Percentiles rank a stretch among this genome's conserved stretches.
phyloP scores from a whole-genome alignment of 2,113 vertebrate genomes.

The Zeus faber region DNA sequence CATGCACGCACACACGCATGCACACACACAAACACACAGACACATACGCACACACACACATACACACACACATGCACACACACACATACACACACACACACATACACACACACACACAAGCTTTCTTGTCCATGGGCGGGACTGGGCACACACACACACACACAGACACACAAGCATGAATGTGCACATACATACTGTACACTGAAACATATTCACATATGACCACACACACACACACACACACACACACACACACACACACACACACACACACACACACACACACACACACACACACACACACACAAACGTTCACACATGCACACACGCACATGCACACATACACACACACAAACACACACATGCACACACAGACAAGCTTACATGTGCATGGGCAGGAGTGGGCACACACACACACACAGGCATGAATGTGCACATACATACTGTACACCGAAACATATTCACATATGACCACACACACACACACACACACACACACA shows the following conservation, averaged over 20 bases:
- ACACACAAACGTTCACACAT: constrained; percentile 15
- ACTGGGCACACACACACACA: neutral
- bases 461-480: constrained; percentile 13
- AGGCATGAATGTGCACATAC: neutral
- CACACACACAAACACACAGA: constrained; percentile 10
- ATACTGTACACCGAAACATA: constrained; percentile 20
- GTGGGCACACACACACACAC: no score
- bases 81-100: neutral
- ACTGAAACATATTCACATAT: constrained; percentile 15
- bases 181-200: no score
- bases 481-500: constrained; percentile 8
- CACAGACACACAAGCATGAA: neutral
- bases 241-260: constrained; percentile 26
- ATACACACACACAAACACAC: neutral
- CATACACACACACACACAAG: no score
- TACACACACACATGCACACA: neutral
- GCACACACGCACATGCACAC: neutral
- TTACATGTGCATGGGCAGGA: no score
- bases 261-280: constrained; percentile 1
- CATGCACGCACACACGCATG: constrained; percentile 1
- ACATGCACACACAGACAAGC: no score
- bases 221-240: constrained; percentile 18
- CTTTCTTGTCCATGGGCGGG: no score
- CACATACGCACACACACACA: constrained; percentile 14
- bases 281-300: constrained; percentile 10